Base-by-base conservation (phyloP, 2,797 vertebrate genomes). In the Brachymystax lenok region DNA sequence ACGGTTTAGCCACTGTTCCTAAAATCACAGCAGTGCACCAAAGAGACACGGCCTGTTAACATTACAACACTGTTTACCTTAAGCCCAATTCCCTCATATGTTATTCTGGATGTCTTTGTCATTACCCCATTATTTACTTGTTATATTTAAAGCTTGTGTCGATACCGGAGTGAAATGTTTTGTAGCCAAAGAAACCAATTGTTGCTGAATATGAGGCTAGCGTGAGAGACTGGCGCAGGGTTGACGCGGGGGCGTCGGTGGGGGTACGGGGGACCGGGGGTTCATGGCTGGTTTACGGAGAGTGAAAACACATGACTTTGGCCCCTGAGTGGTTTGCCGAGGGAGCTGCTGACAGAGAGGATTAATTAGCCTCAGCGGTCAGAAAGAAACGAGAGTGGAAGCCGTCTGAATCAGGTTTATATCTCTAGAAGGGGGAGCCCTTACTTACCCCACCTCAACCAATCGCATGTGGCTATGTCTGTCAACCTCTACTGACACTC, bases 81-180 rank as follows among this genome's bases (percentile, higher is more conserved):
- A 67, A 72, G 67, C 77, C 14, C 2, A 67, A 19, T 0, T 69
- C 56, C 68, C 66, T n/a, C 35, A 21, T 17, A 69, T 73, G 68
- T 74, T 78, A 79, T 66, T 78, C 40, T 63, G 68, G 40, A 75
- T 30, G 72, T 78, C 69, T 80, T 67, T 81, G 79, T 80, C 75
- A 66, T 59, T 67, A 68, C 68, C 73, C 69, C 66, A 24, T 83
- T 87, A 54, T 75, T 82, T 83, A 85, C 82, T 74, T 80, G 56
- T 79, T 82, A 82, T 74, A 75, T 87, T 84, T 79, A 81, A 80
- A 85, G 80, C 79, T 71, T 83, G 51, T 21, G 21, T 19, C 35
- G 86, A 88, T 83, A 63, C 80, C 10, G 12, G 56, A 68, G 40
- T 35, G 66, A 56, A 66, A 27, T 59, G 76, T 33, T 82, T 79